A percentile compares a stretch with the other conserved stretches of the same genome.
phyloP scores from a whole-genome alignment of 2,797 vertebrate species.

The Salarias fasciatus region DNA sequence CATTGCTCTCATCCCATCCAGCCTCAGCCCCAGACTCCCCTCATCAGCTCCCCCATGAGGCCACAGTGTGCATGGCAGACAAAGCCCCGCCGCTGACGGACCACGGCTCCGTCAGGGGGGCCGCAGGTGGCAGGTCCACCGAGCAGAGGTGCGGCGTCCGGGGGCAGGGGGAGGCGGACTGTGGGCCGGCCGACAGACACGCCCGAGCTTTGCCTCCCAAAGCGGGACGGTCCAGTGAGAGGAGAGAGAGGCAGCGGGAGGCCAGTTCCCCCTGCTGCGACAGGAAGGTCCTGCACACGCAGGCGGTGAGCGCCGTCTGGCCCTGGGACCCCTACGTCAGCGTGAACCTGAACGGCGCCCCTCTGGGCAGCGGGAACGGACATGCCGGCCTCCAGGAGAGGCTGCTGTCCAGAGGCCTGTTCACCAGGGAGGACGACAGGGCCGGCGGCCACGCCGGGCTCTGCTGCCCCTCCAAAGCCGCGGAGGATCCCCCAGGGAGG shows the following conservation, averaged over 20 bases:
- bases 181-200: constrained; percentile 72
- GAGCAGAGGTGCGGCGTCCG: constrained; percentile 84
- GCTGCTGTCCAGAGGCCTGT: constrained; percentile 79
- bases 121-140: constrained; percentile 90
- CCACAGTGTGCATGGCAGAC: constrained; percentile 88
- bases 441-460: constrained; percentile 77
- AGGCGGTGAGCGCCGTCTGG: constrained; percentile 74
- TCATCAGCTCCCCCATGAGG: constrained; percentile 90
- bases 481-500: constrained; percentile 77
- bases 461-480: constrained; percentile 75
- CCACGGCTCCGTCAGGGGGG: constrained; percentile 77
- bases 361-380: constrained; percentile 77
- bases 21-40: constrained; percentile 91
- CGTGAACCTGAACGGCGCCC: constrained; percentile 75
- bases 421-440: constrained; percentile 79
- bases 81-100: constrained; percentile 75
- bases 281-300: constrained; percentile 80
- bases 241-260: constrained; percentile 78
- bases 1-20: constrained; percentile 94
- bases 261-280: constrained; percentile 80
- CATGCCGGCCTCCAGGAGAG: constrained; percentile 80
- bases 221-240: constrained; percentile 74
- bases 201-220: constrained; percentile 82
- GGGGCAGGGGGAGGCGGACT: constrained; percentile 78
- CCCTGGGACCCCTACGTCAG: constrained; percentile 78